Evolutionary conservation across 2,888 invertebrate genomes (phyloP), one percentile per base, ranked within the genome.

Genomic region (Plemyria rubiginata): DNA sequence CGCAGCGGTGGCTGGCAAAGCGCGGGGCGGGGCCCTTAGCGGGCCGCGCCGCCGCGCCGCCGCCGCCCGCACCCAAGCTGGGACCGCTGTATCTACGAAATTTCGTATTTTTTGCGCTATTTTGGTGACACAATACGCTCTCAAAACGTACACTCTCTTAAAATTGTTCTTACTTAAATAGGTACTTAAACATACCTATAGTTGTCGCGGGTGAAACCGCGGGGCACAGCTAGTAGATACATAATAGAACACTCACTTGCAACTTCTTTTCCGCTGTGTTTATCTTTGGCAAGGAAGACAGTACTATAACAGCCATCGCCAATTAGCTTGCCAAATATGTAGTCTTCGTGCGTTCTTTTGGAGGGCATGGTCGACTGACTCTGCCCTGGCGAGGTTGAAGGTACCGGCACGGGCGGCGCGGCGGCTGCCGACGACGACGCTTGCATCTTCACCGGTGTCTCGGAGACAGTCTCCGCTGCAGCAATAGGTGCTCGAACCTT

Each of bases 241-340:
- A 5, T 13, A 13, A 6, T 43, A 2, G 12, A 15, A 68, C 68
- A 95, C 97, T 95, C 94, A 98, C 98, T 98, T 93, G 99, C 99
- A 95, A 96, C 98, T 94, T 99, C 98, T 81, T 96, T 96, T 78
- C 95, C 95, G 60, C 96, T 96, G 84, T 97, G 96, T 66, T 98
- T 96, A 88, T 99, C 98, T 87, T 97, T 97, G 55, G 98, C 98
- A 73, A 98, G 94, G 87, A 97, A 99, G 56, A 99, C 99, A 65
- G 97, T 97, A 78, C 99, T 99, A 88, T 97, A 99, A 85, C 99
- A 98, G 70, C 99, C 99, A 88, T 99, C 99, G 70, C 99, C 99
- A 77, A 99, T 96, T 68, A 97, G 95, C 93, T 97, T 98, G 62
- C 98, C 98, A 92, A 99, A 99, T 79, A 97, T 96, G 86, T 97